Evolutionary conservation across 2,113 vertebrate genomes (phyloP).

Genomic region (Cisticola juncidis): DNA sequence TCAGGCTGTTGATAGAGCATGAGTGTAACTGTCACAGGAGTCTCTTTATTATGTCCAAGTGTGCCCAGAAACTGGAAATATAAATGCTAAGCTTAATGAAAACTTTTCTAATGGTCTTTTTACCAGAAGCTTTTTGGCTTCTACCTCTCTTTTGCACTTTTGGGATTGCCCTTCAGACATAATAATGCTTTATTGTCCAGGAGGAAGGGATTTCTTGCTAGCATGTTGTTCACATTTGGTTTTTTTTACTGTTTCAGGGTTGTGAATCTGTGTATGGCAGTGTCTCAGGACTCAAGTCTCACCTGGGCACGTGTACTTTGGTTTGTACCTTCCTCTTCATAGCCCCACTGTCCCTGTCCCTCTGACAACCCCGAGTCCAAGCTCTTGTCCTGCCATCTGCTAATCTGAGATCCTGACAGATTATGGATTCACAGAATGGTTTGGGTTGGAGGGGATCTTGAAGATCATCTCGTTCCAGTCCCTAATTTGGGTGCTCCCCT

Average conservation of each 20-base stretch:
- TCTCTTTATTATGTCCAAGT: neutral
- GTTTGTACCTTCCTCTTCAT: slow-evolving; percentile 70
- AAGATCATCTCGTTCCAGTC: neutral
- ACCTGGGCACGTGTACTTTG: slow-evolving; percentile 88
- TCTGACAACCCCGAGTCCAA: neutral
- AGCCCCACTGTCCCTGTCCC: neutral
- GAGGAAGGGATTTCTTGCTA: neutral
- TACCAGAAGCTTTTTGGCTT: neutral
- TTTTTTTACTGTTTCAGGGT: slow-evolving; percentile 74
- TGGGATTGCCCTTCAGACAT: neutral
- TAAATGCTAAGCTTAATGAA: neutral
- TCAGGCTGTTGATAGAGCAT: neutral
- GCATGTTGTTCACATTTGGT: neutral
- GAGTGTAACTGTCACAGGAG: neutral
- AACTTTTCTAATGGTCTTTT: neutral
- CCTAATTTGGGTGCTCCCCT: neutral
- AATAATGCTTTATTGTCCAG: neutral
- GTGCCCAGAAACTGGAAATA: neutral
- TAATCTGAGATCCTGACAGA: neutral
- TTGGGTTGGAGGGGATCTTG: neutral
- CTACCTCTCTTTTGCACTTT: neutral
- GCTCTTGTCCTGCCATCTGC: neutral
- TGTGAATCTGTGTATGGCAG: slow-evolving; percentile 90
- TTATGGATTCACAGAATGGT: neutral
- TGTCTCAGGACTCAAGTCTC: slow-evolving; percentile 92